phyloP scores from a whole-genome alignment of 2,888 invertebrate species.

The Caenorhabditis sp. region DNA sequence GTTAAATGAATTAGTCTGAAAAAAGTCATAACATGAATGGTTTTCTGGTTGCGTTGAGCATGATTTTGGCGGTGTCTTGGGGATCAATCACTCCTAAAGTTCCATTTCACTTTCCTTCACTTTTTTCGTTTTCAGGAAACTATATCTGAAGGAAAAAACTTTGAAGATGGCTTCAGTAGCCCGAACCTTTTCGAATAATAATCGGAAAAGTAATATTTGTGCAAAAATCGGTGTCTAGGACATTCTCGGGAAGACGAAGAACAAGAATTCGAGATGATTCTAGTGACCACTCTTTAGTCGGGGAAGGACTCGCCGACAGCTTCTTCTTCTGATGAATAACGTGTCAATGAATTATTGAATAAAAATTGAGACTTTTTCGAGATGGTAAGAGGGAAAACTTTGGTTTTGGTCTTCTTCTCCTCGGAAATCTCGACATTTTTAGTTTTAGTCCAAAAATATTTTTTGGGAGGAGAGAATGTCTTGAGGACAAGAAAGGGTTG shows the following conservation, averaged over 20 bases:
- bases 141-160: background rate
- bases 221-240: background rate
- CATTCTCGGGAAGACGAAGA: background rate
- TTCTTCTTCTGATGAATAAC: slow-evolving; percentile 39
- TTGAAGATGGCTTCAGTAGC: slow-evolving; percentile 4
- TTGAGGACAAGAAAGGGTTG: background rate
- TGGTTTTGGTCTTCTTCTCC: slow-evolving; percentile 12
- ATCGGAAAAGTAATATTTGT: background rate
- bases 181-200: background rate
- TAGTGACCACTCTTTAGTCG: slow-evolving; percentile 38
- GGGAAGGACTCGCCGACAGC: slow-evolving; percentile 1
- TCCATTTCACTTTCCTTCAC: background rate
- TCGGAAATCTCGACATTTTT: slow-evolving; percentile 2
- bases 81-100: background rate
- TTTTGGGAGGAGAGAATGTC: background rate
- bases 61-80: too few relatives aligned
- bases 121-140: background rate
- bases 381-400: slow-evolving; percentile 12
- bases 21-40: background rate
- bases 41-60: too few relatives aligned
- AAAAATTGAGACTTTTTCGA: slow-evolving; percentile 2
- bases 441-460: background rate
- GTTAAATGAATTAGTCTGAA: background rate
- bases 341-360: slow-evolving; percentile 53
- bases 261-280: background rate